Base-by-base conservation (phyloP, 2,888 invertebrate species). In the Margaritifera margaritifera region DNA sequence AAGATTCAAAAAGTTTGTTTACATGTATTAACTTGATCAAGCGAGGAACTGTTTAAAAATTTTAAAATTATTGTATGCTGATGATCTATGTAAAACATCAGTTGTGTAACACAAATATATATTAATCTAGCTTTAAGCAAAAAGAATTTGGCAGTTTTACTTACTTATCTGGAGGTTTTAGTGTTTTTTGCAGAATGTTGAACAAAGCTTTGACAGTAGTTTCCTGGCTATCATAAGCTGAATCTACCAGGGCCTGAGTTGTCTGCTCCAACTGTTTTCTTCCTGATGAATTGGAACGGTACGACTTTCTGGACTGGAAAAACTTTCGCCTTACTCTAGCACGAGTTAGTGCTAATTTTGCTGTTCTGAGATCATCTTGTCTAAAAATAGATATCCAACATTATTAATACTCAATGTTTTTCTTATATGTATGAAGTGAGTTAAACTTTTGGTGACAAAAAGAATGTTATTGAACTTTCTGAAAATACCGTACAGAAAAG, bases 311-410 rank as follows among this genome's bases (percentile, higher is more conserved):
- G 27, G 87, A 81, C 71, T 92, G 92, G 25, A 89, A 88, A 65
- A 91, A 89, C 80, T 91, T 90, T 31, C 92, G 87, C 18, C 92
- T 90, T 42, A 92, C 77, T 75, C 84, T 75, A 4, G 87, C 82
- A 42, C 86, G 75, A 56, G 84, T 68, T 62, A 88, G 70, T 1
- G 86, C 83, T 64, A 87, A 77, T 63, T 87, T 86, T 22, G 84
- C 82, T 59, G 84, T 82, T 66, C 87, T 71, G 59, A 84, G 69
- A 55, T 77, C 75, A 69, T 76, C 74, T 66, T 66, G 72, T 22
- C 82, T 81, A 68, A 64, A 72, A 69, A 58, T 25, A 61, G n/a
- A 54, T 18, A 65, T 59, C 22, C 18, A 57, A 42, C 42, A 15
- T 42, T 31, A 31, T 42, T 27, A n/a, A 25, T 54, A 59, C 31